Evolutionary conservation across 1,140 invertebrate genomes (phyloP), one percentile per base, ranked within the genome.

Genomic region (Cotesia typhae): DNA sequence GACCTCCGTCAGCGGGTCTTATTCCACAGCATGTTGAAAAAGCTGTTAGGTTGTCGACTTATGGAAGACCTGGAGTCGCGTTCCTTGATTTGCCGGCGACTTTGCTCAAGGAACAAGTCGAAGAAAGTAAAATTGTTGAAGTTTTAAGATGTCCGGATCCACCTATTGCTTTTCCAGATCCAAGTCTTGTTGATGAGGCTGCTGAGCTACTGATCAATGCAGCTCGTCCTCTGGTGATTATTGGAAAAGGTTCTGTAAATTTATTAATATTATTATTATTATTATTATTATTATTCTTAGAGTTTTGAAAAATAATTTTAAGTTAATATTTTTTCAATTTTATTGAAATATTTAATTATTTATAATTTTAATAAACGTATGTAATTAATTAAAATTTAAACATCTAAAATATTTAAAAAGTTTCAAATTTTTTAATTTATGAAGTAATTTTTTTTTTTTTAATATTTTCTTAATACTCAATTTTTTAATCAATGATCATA

Each of bases 11-110:
- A 14, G 87, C 94, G 2, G 85, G 90, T 0, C 88, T 96, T 1
- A 97, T 98, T 79, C 96, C 97, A 0, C 88, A 92, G 76, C 96
- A 96, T 84, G 93, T 99, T 10, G 96, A 98, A 87, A 97, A 96
- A 87, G 97, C 97, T 10, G 91, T 98, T 9, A 88, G 96, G 35
- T 88, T 91, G 57, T 89, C 94, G 28, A 93, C 90, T 4, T 96
- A 93, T 79, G 97, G 97, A n/a, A 88, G 96, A 73, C 96, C 97
- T 61, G 94, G 89, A 88, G 92, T 92, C 0, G 87, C 89, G 7
- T 99, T 98, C 84, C 87, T 99, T 38, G 97, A 98, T 85, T 91
- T 98, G 79, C 93, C 97, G 0, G 96, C 93, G 10, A 96, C 95
- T 79, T 82, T 97, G 37, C 85, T 96, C 60, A 89, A 86, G 69